A percentile compares a stretch with the other conserved stretches of the same genome.
phyloP scores from a whole-genome alignment of 1,140 invertebrate species.

The Lordiphosa stackelbergi region DNA sequence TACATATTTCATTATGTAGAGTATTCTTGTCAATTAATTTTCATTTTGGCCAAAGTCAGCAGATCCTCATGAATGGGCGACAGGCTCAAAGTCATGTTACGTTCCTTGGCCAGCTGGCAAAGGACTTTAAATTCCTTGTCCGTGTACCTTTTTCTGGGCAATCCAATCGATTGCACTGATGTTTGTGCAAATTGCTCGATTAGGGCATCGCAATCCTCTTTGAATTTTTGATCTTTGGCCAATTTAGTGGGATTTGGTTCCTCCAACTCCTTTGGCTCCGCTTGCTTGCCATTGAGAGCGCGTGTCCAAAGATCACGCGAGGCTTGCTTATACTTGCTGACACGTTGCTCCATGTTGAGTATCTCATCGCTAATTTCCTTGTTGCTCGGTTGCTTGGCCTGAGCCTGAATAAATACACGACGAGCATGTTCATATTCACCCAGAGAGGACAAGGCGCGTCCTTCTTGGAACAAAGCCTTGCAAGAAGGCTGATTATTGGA shows the following conservation, averaged over 20 bases:
- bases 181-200: conserved; percentile 25
- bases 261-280: background rate
- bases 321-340: conserved; percentile 41
- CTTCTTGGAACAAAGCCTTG: conserved; percentile 82
- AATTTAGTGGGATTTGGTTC: background rate
- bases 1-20: background rate
- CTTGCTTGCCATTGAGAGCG: conserved; percentile 18
- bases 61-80: conserved; percentile 37
- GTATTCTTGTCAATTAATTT: background rate
- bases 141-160: conserved; percentile 34
- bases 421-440: conserved; percentile 65
- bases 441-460: conserved; percentile 80
- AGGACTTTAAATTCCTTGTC: conserved; percentile 24
- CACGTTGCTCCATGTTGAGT: conserved; percentile 17
- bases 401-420: conserved; percentile 25
- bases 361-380: conserved; percentile 49
- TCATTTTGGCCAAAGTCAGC: conserved; percentile 31
- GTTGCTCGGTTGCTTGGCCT: conserved; percentile 41
- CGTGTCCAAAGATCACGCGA: conserved; percentile 45
- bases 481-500: conserved; percentile 76
- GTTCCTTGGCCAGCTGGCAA: conserved; percentile 15
- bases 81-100: conserved; percentile 32
- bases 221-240: conserved; percentile 10
- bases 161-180: background rate
- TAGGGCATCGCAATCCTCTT: conserved; percentile 20